Evolutionary conservation across 2,797 vertebrate genomes (phyloP), one percentile per base, ranked within the genome.

Genomic region (Hemitrygon akajei): DNA sequence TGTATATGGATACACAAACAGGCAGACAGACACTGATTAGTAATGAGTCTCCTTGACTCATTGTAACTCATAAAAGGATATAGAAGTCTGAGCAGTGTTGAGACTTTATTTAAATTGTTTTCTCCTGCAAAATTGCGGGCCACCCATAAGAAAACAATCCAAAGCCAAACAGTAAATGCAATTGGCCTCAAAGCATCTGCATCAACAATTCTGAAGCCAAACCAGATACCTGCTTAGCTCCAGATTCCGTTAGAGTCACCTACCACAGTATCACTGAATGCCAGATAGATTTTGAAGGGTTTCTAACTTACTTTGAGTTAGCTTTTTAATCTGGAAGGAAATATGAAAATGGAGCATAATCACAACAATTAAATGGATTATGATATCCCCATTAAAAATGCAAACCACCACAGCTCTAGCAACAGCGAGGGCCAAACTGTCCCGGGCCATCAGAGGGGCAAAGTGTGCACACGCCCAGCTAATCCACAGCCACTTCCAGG

Each of bases 121-220:
- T 71, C 22, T 73, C 91, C 71, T 75, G 12, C 73, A 71, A 56
- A 75, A 75, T 12, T 47, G 37, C 10, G 56, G 91, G 73, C 91
- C 91, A 93, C 91, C 91, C 91, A 58, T 75, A 93, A 93, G 37
- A 93, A 93, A 93, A 75, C 91, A 93, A 93, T 93, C 73, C 71
- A 30, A 27, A 93, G 20, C 91, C 71, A 75, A 69, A 93, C 91
- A 75, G 91, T 93, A 75, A 93, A 76, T 30, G 40, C 37, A 93
- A 93, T 93, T 75, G 91, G 20, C 69, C 71, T 89, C 91, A 93
- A 75, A 73, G 91, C 91, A 73, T 73, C 69, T 75, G 40, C 40
- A 75, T 93, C 91, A 93, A 93, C 91, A 93, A 56, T 76, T 75
- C 91, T 73, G 91, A 93, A 93, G 91, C 69, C 91, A 75, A 93